Percentiles rank a stretch among this genome's conserved stretches.
phyloP scores from a whole-genome alignment of 2,888 invertebrate genomes.

The Drosophila monieri region DNA sequence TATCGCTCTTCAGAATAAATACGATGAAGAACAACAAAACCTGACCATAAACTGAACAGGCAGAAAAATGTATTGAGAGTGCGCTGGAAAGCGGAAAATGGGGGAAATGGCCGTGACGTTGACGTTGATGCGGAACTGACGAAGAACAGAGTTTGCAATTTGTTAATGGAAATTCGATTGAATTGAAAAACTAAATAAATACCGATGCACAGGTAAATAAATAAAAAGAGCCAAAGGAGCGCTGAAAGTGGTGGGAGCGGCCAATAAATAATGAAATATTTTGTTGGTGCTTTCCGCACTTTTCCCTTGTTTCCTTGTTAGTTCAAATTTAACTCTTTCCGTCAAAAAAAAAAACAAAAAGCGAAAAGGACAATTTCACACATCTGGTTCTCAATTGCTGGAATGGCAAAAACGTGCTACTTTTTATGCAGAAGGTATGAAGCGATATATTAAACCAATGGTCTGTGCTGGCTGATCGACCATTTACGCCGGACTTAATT shows the following conservation, averaged over 20 bases:
- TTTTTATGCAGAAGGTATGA: conserved; percentile 17
- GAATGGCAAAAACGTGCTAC: conserved; percentile 7
- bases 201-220: conserved; percentile 40
- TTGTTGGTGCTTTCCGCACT: neutral
- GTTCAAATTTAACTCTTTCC: conserved; percentile 6
- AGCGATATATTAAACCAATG: conserved; percentile 19
- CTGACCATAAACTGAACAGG: conserved; percentile 39
- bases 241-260: conserved; percentile 5
- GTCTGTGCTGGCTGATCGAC: conserved; percentile 20
- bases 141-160: conserved; percentile 53
- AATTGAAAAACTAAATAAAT: conserved; percentile 69
- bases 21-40: conserved; percentile 19
- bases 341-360: neutral
- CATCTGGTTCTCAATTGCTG: conserved; percentile 34
- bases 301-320: neutral
- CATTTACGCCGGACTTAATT: conserved; percentile 29
- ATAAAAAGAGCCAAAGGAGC: conserved; percentile 14
- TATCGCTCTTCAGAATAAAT: conserved; percentile 8
- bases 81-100: conserved; percentile 5
- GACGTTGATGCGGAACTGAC: conserved; percentile 38
- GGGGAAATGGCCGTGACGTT: conserved; percentile 11
- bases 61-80: conserved; percentile 29
- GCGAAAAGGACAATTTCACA: conserved; percentile 29
- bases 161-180: conserved; percentile 77
- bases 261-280: conserved; percentile 50